These are phyloP conservation scores for Cherax destructor DNA, from an alignment of 1,140 invertebrate species.

Conservation along the genomic window DNA sequence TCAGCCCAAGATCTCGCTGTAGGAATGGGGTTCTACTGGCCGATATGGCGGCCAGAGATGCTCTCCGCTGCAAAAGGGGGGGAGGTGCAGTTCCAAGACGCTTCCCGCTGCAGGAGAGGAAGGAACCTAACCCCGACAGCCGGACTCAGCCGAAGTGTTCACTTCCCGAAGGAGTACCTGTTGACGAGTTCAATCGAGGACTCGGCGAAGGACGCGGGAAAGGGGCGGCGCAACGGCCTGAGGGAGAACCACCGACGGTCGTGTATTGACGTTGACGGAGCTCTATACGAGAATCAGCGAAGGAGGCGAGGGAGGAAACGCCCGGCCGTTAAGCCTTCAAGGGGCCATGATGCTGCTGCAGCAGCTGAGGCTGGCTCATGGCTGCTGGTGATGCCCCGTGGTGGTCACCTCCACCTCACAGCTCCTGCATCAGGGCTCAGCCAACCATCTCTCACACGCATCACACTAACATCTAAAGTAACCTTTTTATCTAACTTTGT, in stretches of 20 bases:
- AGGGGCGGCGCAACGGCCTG: too few relatives aligned
- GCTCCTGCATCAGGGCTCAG: background rate
- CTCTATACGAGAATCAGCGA: constrained; percentile 35
- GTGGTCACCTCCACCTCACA: background rate
- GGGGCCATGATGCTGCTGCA: constrained; percentile 11
- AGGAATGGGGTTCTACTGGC: background rate
- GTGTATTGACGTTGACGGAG: background rate
- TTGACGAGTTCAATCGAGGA: too few relatives aligned
- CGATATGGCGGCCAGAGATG: too few relatives aligned
- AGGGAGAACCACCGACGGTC: background rate
- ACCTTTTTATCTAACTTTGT: background rate
- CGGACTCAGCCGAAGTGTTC: background rate
- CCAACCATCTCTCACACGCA: background rate
- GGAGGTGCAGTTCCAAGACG: background rate
- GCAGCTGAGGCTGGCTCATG: constrained; percentile 6
- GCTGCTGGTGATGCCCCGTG: background rate
- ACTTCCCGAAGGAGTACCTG: background rate
- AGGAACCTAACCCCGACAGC: too few relatives aligned
- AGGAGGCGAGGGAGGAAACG: constrained; percentile 21
- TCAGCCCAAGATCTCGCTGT: background rate
- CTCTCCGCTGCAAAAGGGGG: background rate
- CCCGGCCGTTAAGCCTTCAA: background rate
- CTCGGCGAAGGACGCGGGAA: background rate
- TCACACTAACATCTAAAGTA: constrained; percentile 12
- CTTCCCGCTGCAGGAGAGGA: background rate